These are phyloP conservation scores for Mormyrus iriodes DNA, from an alignment of 2,113 vertebrate genomes.

Conservation along the genomic window DNA sequence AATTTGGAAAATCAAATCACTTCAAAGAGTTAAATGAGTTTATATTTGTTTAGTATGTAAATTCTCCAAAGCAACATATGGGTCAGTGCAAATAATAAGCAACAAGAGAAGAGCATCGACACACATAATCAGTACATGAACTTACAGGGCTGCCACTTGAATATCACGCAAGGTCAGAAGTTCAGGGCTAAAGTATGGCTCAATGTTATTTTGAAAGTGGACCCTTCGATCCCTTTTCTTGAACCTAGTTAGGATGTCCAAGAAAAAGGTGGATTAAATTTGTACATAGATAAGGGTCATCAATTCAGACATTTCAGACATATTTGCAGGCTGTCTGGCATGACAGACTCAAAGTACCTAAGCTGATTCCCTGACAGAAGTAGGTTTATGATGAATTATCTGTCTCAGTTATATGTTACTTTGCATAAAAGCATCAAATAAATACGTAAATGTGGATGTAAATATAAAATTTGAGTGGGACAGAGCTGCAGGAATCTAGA, in stretches of 20 bases:
- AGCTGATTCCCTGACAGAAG: background rate
- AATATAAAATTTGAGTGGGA: background rate
- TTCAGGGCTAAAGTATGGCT: background rate
- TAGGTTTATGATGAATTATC: background rate
- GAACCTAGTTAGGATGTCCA: background rate
- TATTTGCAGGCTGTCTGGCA: background rate
- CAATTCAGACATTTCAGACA: background rate
- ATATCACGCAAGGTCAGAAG: background rate
- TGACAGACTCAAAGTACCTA: background rate
- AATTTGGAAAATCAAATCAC: background rate
- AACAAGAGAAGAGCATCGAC: background rate
- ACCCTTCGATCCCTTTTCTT: background rate
- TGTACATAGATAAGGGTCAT: background rate
- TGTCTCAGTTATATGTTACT: background rate
- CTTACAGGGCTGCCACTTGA: background rate
- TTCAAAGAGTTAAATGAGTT: background rate
- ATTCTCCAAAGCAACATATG: background rate
- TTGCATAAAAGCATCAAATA: background rate
- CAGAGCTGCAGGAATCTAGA: background rate
- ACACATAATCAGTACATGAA: background rate
- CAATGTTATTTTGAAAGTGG: background rate
- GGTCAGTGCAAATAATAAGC: background rate
- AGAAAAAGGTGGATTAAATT: background rate
- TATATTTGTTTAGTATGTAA: background rate
- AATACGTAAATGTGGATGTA: too few relatives aligned